These are phyloP conservation scores for Copidosoma aretas DNA, from an alignment of 2,888 invertebrate species.

Conservation along the genomic window DNA sequence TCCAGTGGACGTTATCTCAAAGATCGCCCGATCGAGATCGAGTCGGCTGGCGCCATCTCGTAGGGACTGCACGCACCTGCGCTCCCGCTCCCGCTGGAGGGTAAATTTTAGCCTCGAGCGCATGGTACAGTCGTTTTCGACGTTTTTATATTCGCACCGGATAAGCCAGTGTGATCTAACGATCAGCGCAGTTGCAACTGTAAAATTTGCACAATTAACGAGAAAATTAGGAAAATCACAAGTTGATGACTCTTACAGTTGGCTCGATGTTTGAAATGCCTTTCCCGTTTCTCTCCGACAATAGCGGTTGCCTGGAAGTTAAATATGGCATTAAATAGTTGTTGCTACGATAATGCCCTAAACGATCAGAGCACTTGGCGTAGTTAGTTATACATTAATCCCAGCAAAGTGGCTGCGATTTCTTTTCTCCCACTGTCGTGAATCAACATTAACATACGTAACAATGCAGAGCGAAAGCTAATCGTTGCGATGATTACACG, in stretches of 20 bases:
- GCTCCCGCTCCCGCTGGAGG: slow-evolving; percentile 22
- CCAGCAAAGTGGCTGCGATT: not conserved
- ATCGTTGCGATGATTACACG: slow-evolving; percentile 28
- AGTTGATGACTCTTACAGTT: not conserved
- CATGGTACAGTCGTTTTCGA: slow-evolving; percentile 17
- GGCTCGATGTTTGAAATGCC: not conserved
- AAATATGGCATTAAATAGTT: slow-evolving; percentile 18
- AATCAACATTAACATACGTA: not conserved
- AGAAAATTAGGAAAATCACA: no score
- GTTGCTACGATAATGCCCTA: slow-evolving; percentile 14
- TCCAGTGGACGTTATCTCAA: slow-evolving; percentile 22
- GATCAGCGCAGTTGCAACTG: no score
- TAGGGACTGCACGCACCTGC: not conserved
- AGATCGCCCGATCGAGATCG: not conserved
- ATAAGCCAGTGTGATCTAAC: no score
- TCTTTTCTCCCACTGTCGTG: not conserved
- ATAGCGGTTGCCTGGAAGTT: not conserved
- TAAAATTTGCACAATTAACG: no score
- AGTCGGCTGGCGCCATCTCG: slow-evolving; percentile 30
- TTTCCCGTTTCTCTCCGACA: slow-evolving; percentile 7
- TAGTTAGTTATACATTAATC: slow-evolving; percentile 1
- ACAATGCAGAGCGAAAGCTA: slow-evolving; percentile 9
- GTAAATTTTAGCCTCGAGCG: slow-evolving; percentile 19
- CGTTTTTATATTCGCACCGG: no score
- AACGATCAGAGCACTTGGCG: slow-evolving; percentile 17